phyloP scores from a whole-genome alignment of 2,113 vertebrate genomes.

The Calyptomena viridis region DNA sequence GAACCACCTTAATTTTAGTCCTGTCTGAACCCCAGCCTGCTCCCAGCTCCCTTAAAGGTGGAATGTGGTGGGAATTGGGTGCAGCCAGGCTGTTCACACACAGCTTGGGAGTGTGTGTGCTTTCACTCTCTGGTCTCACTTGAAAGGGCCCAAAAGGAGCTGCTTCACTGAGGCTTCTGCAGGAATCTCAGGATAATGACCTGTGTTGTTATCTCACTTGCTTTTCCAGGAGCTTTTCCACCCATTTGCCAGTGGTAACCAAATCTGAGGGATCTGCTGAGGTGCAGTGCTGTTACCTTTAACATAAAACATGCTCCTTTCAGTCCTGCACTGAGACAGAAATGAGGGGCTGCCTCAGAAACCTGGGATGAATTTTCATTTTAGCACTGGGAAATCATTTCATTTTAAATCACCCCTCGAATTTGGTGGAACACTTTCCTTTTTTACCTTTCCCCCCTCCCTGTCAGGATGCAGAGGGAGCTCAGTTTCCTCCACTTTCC shows the following conservation, averaged over 20 bases:
- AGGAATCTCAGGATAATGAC: background rate
- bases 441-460: background rate
- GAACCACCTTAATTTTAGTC: background rate
- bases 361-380: accelerated
- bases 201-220: background rate
- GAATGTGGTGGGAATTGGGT: background rate
- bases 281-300: background rate
- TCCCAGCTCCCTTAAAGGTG: background rate
- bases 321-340: background rate
- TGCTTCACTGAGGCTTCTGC: background rate
- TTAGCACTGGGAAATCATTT: background rate
- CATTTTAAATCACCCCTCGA: background rate
- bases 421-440: background rate
- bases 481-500: background rate
- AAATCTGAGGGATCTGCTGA: background rate
- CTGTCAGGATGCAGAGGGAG: background rate
- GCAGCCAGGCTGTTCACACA: background rate
- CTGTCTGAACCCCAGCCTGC: background rate
- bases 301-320: background rate
- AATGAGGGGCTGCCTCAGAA: background rate
- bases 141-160: background rate
- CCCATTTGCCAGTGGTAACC: background rate
- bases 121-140: background rate
- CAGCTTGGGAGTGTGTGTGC: accelerated
- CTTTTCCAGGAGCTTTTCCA: background rate